phyloP scores from a whole-genome alignment of 2,888 invertebrate genomes.

The Nasonia oneida region DNA sequence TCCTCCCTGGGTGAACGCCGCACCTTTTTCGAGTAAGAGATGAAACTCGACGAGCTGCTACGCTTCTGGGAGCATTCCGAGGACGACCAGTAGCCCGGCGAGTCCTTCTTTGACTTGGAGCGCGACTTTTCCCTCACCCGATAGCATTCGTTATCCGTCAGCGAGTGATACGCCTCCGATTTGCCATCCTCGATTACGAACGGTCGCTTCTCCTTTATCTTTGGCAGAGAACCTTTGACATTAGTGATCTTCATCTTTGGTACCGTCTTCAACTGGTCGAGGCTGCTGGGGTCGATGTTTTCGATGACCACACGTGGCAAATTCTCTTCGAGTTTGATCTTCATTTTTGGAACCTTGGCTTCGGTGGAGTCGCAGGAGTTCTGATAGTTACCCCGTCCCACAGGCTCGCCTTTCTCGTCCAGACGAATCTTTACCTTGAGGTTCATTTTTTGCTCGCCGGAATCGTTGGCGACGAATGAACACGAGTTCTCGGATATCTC shows the following conservation, averaged over 20 bases:
- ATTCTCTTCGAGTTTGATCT: conserved; percentile 72
- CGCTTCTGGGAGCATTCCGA: conserved; percentile 47
- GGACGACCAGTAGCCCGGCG: conserved; percentile 50
- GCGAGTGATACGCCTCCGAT: conserved; percentile 32
- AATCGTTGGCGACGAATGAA: conserved; percentile 62
- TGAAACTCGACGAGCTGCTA: conserved; percentile 57
- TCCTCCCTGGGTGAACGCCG: conserved; percentile 63
- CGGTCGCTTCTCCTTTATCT: conserved; percentile 59
- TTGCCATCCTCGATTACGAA: conserved; percentile 39
- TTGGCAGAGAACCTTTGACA: conserved; percentile 61
- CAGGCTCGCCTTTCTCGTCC: conserved; percentile 64
- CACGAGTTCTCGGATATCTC: conserved; percentile 64
- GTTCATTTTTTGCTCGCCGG: not conserved
- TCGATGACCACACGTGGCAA: conserved; percentile 69
- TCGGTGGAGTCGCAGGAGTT: conserved; percentile 49
- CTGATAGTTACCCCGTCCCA: not conserved
- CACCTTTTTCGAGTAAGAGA: conserved; percentile 55
- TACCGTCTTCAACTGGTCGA: conserved; percentile 66
- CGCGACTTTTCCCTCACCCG: conserved; percentile 66
- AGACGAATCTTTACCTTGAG: conserved; percentile 69
- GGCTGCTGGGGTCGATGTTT: conserved; percentile 60
- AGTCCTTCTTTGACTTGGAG: conserved; percentile 68
- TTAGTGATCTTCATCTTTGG: conserved; percentile 74
- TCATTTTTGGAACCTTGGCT: conserved; percentile 71
- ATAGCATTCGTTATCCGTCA: conserved; percentile 39